Evolutionary conservation across 2,113 vertebrate genomes (phyloP).

Genomic region (Eulacestoma nigropectus): DNA sequence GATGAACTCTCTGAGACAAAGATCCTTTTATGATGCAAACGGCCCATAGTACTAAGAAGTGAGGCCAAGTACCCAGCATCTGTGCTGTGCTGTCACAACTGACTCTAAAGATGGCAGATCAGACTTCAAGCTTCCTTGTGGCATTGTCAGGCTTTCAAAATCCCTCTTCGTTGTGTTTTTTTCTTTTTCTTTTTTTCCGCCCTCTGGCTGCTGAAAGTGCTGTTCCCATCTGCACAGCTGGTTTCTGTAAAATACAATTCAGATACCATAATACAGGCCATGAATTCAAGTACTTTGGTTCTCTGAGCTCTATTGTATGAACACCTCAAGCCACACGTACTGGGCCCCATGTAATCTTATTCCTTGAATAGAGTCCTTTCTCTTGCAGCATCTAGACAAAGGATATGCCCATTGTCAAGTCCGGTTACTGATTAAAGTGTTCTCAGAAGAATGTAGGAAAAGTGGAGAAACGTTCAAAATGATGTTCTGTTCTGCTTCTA

Average conservation of each 20-base stretch:
- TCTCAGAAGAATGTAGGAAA: not conserved
- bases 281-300: not conserved
- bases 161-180: rapidly evolving
- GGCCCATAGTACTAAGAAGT: not conserved
- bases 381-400: not conserved
- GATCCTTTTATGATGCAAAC: constrained; percentile 9
- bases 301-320: not conserved
- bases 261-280: not conserved
- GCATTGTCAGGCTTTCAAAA: not conserved
- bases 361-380: not conserved
- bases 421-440: not conserved
- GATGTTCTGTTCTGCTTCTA: not conserved
- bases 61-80: not conserved
- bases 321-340: not conserved
- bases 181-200: rapidly evolving
- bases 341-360: not conserved
- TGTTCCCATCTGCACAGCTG: not conserved
- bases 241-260: not conserved
- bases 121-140: not conserved
- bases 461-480: not conserved
- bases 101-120: not conserved
- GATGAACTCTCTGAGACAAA: not conserved
- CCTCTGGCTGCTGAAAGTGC: not conserved
- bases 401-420: not conserved
- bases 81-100: not conserved